A percentile compares a stretch with the other conserved stretches of the same genome.
These are phyloP conservation scores for Macquaria australasica DNA, from an alignment of 2,113 vertebrate genomes.

Conservation along the genomic window DNA sequence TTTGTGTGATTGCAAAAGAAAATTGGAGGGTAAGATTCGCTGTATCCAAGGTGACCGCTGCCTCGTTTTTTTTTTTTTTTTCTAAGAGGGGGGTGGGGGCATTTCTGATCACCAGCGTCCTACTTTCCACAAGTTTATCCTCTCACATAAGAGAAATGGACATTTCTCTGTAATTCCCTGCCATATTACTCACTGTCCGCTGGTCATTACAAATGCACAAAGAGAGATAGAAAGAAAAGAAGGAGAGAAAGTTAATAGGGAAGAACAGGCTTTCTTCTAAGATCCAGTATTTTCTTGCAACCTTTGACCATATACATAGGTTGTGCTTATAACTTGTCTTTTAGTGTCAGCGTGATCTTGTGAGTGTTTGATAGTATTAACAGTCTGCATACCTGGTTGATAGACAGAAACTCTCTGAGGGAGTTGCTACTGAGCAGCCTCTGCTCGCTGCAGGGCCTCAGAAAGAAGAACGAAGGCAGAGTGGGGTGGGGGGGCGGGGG, in stretches of 20 bases:
- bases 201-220: slow-evolving; percentile 42
- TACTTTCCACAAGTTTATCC: slow-evolving; percentile 65
- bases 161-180: slow-evolving; percentile 60
- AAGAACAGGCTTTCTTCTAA: not conserved
- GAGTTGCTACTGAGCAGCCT: slow-evolving; percentile 22
- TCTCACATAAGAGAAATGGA: slow-evolving; percentile 48
- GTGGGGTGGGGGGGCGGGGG: not conserved
- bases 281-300: not conserved
- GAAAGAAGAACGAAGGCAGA: slow-evolving; percentile 26
- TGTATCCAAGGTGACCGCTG: slow-evolving; percentile 68
- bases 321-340: not conserved
- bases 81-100: slow-evolving; percentile 32
- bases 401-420: slow-evolving; percentile 12
- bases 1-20: slow-evolving; percentile 57
- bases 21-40: slow-evolving; percentile 56
- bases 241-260: not conserved
- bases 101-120: slow-evolving; percentile 56
- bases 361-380: not conserved
- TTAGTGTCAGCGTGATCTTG: not conserved
- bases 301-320: slow-evolving; percentile 3
- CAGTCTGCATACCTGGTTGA: not conserved
- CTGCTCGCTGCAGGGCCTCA: slow-evolving; percentile 41
- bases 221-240: not conserved
- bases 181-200: slow-evolving; percentile 57
- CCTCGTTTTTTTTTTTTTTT: not conserved